These are phyloP conservation scores for Cephus runcator DNA, from an alignment of 2,888 invertebrate genomes.

Conservation along the genomic window DNA sequence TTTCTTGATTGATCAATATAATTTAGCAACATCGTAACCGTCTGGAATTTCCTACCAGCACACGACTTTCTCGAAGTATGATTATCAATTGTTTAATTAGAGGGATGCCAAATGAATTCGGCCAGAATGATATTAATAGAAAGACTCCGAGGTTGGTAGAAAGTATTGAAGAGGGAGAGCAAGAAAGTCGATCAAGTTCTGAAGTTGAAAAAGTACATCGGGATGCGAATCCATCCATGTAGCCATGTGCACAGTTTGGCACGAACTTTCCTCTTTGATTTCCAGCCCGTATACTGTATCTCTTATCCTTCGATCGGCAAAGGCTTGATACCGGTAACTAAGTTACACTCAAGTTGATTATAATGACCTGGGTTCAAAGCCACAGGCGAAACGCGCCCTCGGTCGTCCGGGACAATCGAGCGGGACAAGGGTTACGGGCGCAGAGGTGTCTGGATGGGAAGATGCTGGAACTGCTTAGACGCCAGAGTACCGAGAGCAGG, in stretches of 20 bases:
- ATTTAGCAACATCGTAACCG: neutral
- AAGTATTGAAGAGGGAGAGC: neutral
- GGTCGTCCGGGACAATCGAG: slow-evolving; percentile 8
- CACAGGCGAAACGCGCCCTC: neutral
- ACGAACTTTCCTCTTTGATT: neutral
- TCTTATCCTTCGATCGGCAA: neutral
- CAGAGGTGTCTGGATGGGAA: neutral
- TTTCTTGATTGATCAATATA: neutral
- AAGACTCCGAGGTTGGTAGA: neutral
- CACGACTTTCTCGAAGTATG: neutral
- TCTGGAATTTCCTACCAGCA: neutral
- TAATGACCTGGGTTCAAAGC: slow-evolving; percentile 49
- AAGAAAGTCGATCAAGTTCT: neutral
- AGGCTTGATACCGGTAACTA: slow-evolving; percentile 47
- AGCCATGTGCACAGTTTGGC: neutral
- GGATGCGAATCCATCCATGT: neutral
- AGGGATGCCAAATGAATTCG: neutral
- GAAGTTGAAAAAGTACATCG: neutral
- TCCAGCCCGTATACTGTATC: neutral
- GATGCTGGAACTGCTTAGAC: neutral
- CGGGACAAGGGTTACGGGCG: slow-evolving; percentile 13
- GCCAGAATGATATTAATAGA: neutral
- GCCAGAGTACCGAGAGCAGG: neutral
- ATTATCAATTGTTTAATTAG: neutral
- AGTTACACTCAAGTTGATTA: slow-evolving; percentile 51